phyloP scores from a whole-genome alignment of 1,140 invertebrate genomes.

The Geopemphigus sp. region DNA sequence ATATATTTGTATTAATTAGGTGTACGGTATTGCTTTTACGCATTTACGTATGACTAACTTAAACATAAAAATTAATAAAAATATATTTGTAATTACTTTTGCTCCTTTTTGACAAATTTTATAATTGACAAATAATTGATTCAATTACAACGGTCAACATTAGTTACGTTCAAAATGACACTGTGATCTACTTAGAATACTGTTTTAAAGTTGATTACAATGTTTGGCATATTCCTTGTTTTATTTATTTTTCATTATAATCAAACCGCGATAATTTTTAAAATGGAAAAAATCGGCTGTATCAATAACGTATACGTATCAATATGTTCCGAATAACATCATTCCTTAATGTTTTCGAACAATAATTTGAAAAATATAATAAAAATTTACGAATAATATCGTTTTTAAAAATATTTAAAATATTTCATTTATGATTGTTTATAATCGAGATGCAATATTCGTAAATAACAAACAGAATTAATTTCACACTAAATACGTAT shows the following conservation, averaged over 20 bases:
- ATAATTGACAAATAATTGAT: background rate
- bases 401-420: background rate
- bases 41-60: no score
- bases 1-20: no score
- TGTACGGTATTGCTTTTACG: no score
- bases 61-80: no score
- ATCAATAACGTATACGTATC: background rate
- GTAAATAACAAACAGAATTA: background rate
- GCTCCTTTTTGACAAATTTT: background rate
- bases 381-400: background rate
- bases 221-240: background rate
- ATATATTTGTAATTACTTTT: background rate
- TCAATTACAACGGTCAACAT: background rate
- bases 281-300: no score
- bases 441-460: background rate
- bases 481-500: no score
- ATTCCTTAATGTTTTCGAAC: background rate
- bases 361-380: background rate
- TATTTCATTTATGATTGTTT: background rate
- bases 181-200: background rate
- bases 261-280: no score
- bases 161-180: constrained; percentile 8
- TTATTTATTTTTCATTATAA: background rate
- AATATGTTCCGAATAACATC: background rate
- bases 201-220: background rate